Evolutionary conservation across 1,140 invertebrate species (phyloP), one percentile per base, ranked within the genome.

Genomic region (Apocrypta bakeri): DNA sequence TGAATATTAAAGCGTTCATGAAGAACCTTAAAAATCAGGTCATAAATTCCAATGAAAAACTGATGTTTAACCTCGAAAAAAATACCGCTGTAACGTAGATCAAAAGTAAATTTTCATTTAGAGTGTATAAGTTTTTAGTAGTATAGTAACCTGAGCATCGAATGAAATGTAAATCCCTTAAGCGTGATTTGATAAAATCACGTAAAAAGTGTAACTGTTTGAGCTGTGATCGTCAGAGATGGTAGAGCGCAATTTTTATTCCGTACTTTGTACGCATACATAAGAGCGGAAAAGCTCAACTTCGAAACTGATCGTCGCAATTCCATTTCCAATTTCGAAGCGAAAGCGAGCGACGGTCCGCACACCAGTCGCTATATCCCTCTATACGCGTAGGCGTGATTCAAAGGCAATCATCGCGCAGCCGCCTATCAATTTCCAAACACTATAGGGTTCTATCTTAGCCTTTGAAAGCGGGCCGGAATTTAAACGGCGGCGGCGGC

Each of bases 281-380:
- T 42, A 63, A 12, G 37, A 56, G 64, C 14, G 42, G 66, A 69
- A 78, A 82, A 78, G 66, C 27, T 33, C 25, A 82, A 69, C 69
- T 83, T 66, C 24, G 75, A 64, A 64, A 79, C 31, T 73, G 56
- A 81, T 81, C 29, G 68, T 83, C 56, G 66, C 81, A 72, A 56
- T 79, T 83, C 37, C 42, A 76, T 78, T 77, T 83, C 40, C 61
- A 79, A 83, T 83, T 83, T 83, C 33, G 33, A 74, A 79, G 48
- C 69, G 8, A 21, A 9, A 37, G 33, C 33, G 33, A 37, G 33
- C 69, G 75, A 14, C 24, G 29, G 75, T 11, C 61, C 4, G 48
- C 31, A 27, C 78, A 40, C 79, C 24, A 33, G n/a, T 11, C 42
- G 48, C 17, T 56, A 2, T 56, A 21, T 8, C 6, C 31, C 2